Base-by-base conservation (phyloP, 2,113 vertebrate species). In the Oenanthe oenanthe region DNA sequence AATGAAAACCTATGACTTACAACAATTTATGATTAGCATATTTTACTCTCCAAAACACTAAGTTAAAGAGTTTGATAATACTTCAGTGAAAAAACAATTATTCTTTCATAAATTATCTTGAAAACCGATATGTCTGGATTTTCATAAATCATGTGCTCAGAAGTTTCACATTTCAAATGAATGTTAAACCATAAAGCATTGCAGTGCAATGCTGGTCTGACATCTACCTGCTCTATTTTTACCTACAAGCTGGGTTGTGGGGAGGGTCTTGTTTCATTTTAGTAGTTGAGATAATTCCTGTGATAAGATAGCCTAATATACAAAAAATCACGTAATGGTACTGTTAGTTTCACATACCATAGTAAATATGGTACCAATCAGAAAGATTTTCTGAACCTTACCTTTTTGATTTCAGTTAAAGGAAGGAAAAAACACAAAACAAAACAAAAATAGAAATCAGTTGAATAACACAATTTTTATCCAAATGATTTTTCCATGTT, bases 401-500 rank as follows among this genome's bases (percentile, higher is more conserved):
- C 96, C 97, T 98, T 98, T 97, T 68, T 92, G 94, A 97, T 95
- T 96, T 89, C 94, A 93, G 96, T 97, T 97, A 98, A 95, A 93
- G 40, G 25, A 94, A 86, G 31, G 26, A 17, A 61, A 84, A 85
- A 85, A 81, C 66, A 90, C n/a, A 48, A 97, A 97, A 96, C 57
- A 97, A 95, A 96, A 47, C 40, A 84, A 68, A 58, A 96, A 97
- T 88, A 95, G 47, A 98, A 97, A 97, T 97, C 67, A 70, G 88
- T 97, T 97, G 88, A 98, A 97, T 97, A 98, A 97, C 96, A 96
- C 85, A 92, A 83, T 94, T 96, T 97, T 97, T 96, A 79, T 97
- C 91, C 90, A 98, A 98, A 98, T 97, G 90, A 98, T 97, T 98
- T 98, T 98, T 98, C 98, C 98, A 97, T 92, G 88, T 97, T 95